phyloP scores from a whole-genome alignment of 2,888 invertebrate genomes.

The Epicampocera succincta region DNA sequence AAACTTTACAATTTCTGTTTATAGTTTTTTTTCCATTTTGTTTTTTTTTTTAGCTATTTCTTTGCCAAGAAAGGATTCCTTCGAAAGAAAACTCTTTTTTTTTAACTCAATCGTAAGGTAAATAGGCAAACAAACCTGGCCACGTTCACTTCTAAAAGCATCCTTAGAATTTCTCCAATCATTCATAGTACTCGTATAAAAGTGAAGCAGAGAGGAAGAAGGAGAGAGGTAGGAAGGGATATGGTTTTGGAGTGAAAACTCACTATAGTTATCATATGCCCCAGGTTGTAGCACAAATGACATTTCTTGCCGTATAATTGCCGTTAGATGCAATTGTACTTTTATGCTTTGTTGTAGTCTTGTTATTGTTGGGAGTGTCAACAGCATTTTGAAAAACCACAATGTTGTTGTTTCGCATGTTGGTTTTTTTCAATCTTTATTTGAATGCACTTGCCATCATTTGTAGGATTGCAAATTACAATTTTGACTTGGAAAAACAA shows the following conservation, averaged over 20 bases:
- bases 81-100: conserved; percentile 10
- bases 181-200: not conserved
- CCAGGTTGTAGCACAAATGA: conserved; percentile 1
- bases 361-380: conserved; percentile 1
- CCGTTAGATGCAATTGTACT: conserved; percentile 21
- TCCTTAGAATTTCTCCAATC: not conserved
- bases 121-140: conserved; percentile 16
- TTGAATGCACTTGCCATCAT: conserved; percentile 25
- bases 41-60: not conserved
- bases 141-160: not conserved
- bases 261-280: not conserved
- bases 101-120: conserved; percentile 29
- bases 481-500: not conserved
- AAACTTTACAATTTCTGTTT: not conserved
- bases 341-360: conserved; percentile 1
- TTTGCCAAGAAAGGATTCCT: conserved; percentile 11
- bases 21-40: not conserved
- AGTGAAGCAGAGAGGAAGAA: not conserved
- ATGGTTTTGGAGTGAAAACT: conserved; percentile 23
- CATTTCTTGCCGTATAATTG: conserved; percentile 33
- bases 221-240: not conserved
- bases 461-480: conserved; percentile 19
- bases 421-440: conserved; percentile 10
- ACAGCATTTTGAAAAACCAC: conserved; percentile 30
- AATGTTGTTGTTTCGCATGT: conserved; percentile 15